phyloP scores from a whole-genome alignment of 2,888 invertebrate species.

The Patella ulyssiponensis region DNA sequence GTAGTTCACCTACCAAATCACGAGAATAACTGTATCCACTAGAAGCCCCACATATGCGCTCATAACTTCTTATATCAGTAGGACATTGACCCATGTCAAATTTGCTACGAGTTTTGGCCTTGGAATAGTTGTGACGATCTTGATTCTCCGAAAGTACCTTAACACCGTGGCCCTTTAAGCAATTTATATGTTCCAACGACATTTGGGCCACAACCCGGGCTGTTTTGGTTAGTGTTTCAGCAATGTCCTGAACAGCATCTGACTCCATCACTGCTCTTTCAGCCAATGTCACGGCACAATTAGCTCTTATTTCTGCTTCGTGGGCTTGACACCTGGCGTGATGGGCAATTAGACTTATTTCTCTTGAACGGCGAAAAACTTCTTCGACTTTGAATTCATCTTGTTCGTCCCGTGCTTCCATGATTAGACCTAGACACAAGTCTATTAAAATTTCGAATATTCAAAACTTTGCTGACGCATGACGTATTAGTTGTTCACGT shows the following conservation, averaged over 20 bases:
- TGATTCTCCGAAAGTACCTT: background rate
- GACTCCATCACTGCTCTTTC: conserved; percentile 43
- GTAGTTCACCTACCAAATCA: background rate
- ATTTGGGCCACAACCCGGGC: conserved; percentile 44
- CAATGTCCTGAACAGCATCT: conserved; percentile 42
- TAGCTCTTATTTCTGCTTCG: conserved; percentile 33
- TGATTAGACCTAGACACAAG: background rate
- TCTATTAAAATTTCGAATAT: too few species aligned
- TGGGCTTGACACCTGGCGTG: conserved; percentile 33
- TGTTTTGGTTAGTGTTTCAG: conserved; percentile 42
- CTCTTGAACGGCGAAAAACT: conserved; percentile 23
- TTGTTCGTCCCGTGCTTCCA: background rate
- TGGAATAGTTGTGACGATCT: background rate
- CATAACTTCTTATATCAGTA: too few species aligned
- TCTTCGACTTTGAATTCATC: conserved; percentile 10
- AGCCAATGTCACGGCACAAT: conserved; percentile 26
- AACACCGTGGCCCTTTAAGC: conserved; percentile 5
- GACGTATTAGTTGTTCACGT: too few species aligned
- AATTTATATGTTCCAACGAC: conserved; percentile 40
- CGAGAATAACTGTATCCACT: background rate
- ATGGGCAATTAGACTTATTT: conserved; percentile 28
- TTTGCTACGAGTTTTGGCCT: background rate
- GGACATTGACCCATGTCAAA: background rate
- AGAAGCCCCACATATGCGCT: background rate
- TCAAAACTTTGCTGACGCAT: too few species aligned